Percentiles rank a stretch among this genome's conserved stretches.
Evolutionary conservation across 1,140 invertebrate species (phyloP).

Genomic region (Cotesia chilonis): DNA sequence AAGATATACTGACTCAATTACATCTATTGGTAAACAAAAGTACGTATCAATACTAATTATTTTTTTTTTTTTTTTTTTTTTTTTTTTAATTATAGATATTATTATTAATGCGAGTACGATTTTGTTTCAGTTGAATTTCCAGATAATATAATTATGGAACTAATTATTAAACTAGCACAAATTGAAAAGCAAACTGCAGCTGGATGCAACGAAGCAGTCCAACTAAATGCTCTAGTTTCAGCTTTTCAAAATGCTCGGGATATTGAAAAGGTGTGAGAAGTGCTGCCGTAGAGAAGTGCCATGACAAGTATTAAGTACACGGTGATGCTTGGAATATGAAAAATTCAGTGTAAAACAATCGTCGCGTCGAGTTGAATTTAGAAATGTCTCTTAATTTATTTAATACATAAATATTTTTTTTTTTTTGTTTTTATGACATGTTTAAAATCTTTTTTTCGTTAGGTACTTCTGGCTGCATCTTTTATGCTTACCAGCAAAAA

Average conservation of each 20-base stretch:
- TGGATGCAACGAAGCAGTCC: constrained; percentile 84
- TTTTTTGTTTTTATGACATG: no score
- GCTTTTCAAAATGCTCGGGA: constrained; percentile 79
- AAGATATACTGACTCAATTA: constrained; percentile 90
- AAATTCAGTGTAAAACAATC: no score
- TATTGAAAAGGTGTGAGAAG: constrained; percentile 49
- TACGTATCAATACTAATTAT: constrained; percentile 65
- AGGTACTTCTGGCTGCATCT: no score
- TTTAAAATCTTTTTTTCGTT: no score
- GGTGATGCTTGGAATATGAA: no score
- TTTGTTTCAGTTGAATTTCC: constrained; percentile 83
- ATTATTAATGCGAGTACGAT: constrained; percentile 25
- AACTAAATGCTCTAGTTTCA: constrained; percentile 82
- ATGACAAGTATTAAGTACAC: no score
- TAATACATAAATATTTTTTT: no score
- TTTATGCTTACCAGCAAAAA: no score
- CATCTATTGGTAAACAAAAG: constrained; percentile 86
- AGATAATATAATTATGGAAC: constrained; percentile 74
- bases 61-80: background rate
- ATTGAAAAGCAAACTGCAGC: constrained; percentile 81
- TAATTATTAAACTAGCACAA: constrained; percentile 84
- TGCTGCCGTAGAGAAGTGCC: no score
- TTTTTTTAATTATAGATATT: constrained; percentile 23
- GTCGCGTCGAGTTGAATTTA: no score
- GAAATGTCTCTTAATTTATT: no score